phyloP scores from a whole-genome alignment of 92 coral and sea anemone species.

The Virgularia gustaviana region DNA sequence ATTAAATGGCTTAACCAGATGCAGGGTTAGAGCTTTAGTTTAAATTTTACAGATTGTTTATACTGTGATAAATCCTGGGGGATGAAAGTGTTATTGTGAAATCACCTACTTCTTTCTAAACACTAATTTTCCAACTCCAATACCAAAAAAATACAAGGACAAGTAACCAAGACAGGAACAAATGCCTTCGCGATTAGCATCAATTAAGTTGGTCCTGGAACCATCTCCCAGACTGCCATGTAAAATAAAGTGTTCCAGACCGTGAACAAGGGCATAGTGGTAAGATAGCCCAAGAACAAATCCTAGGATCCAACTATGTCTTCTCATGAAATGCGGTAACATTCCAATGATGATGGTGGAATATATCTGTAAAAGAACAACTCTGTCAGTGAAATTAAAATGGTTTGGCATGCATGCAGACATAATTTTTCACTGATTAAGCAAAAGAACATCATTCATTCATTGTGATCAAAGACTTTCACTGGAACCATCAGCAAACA shows the following conservation, averaged over 20 bases:
- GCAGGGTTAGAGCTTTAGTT: too few relatives aligned
- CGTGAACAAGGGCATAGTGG: conserved; percentile 60
- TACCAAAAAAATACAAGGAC: conserved; percentile 72
- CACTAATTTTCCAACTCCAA: conserved; percentile 70
- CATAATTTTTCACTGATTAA: background rate
- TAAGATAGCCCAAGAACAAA: conserved; percentile 53
- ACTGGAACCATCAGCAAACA: too few relatives aligned
- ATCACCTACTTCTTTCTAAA: conserved; percentile 70
- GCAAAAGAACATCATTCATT: too few relatives aligned
- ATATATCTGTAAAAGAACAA: conserved; percentile 54
- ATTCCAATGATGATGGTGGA: conserved; percentile 58
- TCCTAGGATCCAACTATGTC: conserved; percentile 49
- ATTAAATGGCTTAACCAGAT: too few relatives aligned
- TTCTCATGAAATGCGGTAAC: conserved; percentile 28
- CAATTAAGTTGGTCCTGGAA: conserved; percentile 64
- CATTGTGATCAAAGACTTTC: too few relatives aligned
- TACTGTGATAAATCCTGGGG: too few relatives aligned
- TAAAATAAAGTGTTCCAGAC: conserved; percentile 62
- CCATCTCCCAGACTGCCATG: conserved; percentile 73
- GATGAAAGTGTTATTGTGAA: too few relatives aligned
- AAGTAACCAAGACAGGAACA: conserved; percentile 80
- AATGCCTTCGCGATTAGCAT: conserved; percentile 93
- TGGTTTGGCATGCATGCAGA: background rate
- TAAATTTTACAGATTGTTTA: too few relatives aligned
- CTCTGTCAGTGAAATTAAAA: background rate